phyloP scores from a whole-genome alignment of 2,797 vertebrate genomes.

The Lagocephalus sceleratus region DNA sequence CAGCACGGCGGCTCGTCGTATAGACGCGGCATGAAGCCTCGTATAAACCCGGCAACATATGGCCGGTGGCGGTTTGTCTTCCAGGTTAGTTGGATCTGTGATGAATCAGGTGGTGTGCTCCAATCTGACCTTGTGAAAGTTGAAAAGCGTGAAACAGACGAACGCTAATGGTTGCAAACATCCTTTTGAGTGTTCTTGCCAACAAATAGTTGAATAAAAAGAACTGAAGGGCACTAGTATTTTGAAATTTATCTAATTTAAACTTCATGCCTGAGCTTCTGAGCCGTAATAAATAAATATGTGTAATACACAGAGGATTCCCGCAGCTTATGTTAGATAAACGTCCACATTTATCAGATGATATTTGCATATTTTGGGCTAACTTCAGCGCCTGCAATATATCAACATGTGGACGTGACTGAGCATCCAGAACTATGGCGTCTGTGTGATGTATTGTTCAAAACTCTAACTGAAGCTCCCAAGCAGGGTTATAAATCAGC shows the following conservation, averaged over 20 bases:
- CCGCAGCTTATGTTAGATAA: conserved; percentile 10
- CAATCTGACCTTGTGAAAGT: conserved; percentile 33
- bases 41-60: conserved; percentile 54
- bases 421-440: conserved; percentile 25
- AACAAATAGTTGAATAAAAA: too few species aligned
- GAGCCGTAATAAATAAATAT: too few species aligned
- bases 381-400: conserved; percentile 10
- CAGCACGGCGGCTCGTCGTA: conserved; percentile 37
- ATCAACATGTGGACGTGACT: conserved; percentile 20
- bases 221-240: too few species aligned
- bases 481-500: conserved; percentile 48
- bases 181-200: too few species aligned
- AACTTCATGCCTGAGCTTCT: conserved; percentile 10
- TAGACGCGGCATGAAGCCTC: conserved; percentile 49
- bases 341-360: conserved; percentile 11
- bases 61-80: conserved; percentile 41
- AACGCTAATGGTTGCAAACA: too few species aligned
- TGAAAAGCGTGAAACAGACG: not conserved
- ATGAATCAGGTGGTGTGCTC: conserved; percentile 28
- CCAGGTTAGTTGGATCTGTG: conserved; percentile 24
- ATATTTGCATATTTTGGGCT: conserved; percentile 8
- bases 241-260: conserved; percentile 1
- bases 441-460: conserved; percentile 37
- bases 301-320: too few species aligned
- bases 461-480: conserved; percentile 38